A percentile compares a stretch with the other conserved stretches of the same genome.
Conservation (phyloP, 2,797 vertebrate genomes). For the Urophycis tenuis region DNA sequence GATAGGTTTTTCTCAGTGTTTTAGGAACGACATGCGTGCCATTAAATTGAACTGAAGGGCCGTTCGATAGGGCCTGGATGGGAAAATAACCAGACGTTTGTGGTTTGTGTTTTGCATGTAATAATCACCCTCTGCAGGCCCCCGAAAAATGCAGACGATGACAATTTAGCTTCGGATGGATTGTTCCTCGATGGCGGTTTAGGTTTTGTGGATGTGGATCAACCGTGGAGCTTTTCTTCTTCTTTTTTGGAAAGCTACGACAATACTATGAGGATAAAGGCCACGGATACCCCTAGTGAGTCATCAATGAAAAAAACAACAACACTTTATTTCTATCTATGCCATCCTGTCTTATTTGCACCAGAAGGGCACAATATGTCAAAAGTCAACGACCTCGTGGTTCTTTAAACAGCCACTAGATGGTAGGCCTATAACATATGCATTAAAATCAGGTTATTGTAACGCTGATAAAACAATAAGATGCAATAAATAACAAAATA, state of each 20-base stretch:
- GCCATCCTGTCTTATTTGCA: not conserved
- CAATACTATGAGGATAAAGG: not conserved
- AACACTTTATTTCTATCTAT: not conserved
- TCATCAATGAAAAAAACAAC: not conserved
- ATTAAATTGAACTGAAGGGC: not conserved
- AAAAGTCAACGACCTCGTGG: constrained; percentile 20
- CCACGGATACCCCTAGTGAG: not conserved
- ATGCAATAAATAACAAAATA: not conserved
- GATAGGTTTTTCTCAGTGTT: not conserved
- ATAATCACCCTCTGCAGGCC: not conserved
- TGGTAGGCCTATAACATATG: constrained; percentile 52
- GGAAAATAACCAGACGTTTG: constrained; percentile 58
- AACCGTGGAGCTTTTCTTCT: not conserved
- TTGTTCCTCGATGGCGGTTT: not conserved
- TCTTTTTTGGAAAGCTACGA: not conserved
- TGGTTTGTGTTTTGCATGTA: constrained; percentile 46
- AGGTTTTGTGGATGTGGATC: not conserved
- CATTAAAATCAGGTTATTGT: constrained; percentile 22
- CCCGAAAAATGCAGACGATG: not conserved
- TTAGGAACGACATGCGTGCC: not conserved
- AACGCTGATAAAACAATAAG: constrained; percentile 4
- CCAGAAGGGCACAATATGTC: not conserved
- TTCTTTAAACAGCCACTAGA: constrained; percentile 67
- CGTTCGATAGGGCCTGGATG: not conserved
- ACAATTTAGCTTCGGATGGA: not conserved